Evolutionary conservation across 1,140 invertebrate species (phyloP).

Genomic region (Anastrepha ludens): DNA sequence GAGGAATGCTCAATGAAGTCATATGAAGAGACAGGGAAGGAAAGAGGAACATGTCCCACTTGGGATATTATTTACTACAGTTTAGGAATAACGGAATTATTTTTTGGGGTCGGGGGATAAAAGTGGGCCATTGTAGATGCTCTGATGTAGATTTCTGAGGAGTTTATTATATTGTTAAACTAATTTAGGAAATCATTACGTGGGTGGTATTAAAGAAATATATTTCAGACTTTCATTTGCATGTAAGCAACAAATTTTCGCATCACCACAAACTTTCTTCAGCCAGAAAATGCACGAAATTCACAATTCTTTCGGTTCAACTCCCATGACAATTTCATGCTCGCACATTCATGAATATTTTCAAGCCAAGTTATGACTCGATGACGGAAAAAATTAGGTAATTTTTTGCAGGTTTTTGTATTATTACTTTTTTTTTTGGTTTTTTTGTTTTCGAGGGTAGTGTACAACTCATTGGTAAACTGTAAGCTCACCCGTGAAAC

Average conservation of each 20-base stretch:
- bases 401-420: background rate
- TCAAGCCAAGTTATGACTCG: background rate
- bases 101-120: background rate
- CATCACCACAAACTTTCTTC: too few relatives aligned
- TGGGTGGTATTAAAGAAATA: too few relatives aligned
- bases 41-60: background rate
- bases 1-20: background rate
- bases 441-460: background rate
- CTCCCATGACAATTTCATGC: background rate
- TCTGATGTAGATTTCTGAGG: background rate
- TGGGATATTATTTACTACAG: background rate
- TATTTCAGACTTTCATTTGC: too few relatives aligned
- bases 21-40: background rate
- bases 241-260: too few relatives aligned
- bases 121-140: too few relatives aligned
- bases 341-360: background rate
- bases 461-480: background rate
- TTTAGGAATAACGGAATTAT: background rate
- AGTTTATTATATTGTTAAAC: background rate
- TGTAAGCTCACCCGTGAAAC: constrained; percentile 4
- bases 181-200: background rate
- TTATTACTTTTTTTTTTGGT: background rate
- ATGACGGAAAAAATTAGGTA: background rate
- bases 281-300: too few relatives aligned
- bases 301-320: too few relatives aligned